Conservation (phyloP, 2,113 vertebrate species). For the Cephalopholis sonnerati region DNA sequence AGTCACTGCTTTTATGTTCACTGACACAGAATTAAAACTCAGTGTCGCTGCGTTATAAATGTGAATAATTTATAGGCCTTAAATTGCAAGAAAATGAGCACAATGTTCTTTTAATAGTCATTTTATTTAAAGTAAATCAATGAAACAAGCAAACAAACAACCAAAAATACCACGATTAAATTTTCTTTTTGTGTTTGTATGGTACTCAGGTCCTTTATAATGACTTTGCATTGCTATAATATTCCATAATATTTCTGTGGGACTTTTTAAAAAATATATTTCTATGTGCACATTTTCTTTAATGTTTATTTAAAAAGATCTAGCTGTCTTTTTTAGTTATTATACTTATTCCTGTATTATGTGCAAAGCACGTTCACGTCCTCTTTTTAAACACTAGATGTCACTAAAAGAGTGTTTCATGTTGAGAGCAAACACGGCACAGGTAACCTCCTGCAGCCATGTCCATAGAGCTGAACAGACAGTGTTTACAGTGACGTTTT, state of each 20-base stretch:
- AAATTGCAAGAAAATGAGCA: background rate
- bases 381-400: constrained; percentile 59
- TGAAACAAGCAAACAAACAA: background rate
- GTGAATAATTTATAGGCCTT: background rate
- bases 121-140: background rate
- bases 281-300: background rate
- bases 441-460: background rate
- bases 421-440: background rate
- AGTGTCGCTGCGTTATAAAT: background rate
- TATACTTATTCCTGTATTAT: background rate
- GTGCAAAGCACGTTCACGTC: background rate
- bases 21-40: background rate
- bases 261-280: background rate
- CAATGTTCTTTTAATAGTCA: background rate
- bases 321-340: background rate
- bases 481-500: background rate
- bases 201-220: background rate
- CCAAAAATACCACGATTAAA: background rate
- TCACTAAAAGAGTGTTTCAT: constrained; percentile 37
- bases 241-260: no score
- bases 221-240: background rate
- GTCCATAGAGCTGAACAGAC: background rate
- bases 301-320: background rate
- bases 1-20: background rate
- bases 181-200: background rate